These are phyloP conservation scores for Bos javanicus DNA, from an alignment of 2,113 vertebrate species.

Conservation along the genomic window DNA sequence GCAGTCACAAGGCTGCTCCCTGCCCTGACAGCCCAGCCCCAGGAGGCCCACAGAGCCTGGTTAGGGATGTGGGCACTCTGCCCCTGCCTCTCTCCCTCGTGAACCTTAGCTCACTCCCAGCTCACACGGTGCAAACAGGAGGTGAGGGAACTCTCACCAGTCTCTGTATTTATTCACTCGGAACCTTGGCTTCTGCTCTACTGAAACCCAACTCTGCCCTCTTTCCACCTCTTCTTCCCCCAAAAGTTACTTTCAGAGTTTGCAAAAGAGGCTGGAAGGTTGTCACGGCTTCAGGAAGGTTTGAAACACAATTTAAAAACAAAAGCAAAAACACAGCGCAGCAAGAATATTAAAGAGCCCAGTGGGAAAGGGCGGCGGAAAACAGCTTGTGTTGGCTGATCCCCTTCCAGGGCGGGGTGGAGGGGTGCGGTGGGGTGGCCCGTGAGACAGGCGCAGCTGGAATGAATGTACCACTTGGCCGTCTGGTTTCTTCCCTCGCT, in stretches of 20 bases:
- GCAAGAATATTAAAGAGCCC: background rate
- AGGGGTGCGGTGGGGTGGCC: background rate
- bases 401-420: background rate
- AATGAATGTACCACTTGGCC: background rate
- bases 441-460: background rate
- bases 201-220: background rate
- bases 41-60: background rate
- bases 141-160: fast-evolving
- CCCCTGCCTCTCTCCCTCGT: background rate
- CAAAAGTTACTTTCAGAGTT: background rate
- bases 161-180: background rate
- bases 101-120: background rate
- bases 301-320: background rate
- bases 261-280: background rate
- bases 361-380: background rate
- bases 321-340: background rate
- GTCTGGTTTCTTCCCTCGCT: background rate
- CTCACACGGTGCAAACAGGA: background rate
- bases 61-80: background rate
- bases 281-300: background rate
- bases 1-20: background rate
- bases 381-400: background rate
- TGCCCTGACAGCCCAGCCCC: background rate
- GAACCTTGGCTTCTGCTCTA: background rate
- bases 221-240: background rate